Evolutionary conservation across 2,113 vertebrate genomes (phyloP).

Genomic region (Tamias sibiricus): DNA sequence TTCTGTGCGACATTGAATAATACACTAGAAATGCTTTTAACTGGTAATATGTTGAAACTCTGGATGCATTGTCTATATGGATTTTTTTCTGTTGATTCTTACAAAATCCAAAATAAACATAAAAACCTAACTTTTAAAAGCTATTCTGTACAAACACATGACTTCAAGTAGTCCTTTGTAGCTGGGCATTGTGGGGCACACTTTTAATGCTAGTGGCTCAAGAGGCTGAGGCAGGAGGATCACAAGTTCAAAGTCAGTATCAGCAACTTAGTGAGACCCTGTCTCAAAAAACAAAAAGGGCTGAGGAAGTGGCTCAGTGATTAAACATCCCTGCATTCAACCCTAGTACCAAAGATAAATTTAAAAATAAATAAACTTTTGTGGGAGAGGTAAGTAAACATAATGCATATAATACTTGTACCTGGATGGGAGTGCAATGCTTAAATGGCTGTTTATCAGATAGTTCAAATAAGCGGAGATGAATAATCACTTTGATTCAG

Average conservation of each 20-base stretch:
- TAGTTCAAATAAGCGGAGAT: not conserved
- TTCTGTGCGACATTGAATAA: not conserved
- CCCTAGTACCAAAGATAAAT: too few relatives aligned
- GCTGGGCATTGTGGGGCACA: too few relatives aligned
- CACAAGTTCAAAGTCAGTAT: too few relatives aligned
- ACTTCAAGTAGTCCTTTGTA: too few relatives aligned
- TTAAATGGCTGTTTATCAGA: not conserved
- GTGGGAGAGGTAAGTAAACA: not conserved
- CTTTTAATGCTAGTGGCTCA: too few relatives aligned
- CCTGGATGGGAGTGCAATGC: not conserved
- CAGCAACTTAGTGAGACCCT: too few relatives aligned
- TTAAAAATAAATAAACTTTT: not conserved
- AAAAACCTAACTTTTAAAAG: not conserved
- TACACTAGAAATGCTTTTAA: not conserved
- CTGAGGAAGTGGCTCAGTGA: too few relatives aligned
- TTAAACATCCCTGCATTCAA: too few relatives aligned
- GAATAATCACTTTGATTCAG: not conserved
- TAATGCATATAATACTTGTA: not conserved
- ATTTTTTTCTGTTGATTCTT: constrained; percentile 41
- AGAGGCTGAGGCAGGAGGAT: too few relatives aligned
- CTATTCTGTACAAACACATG: too few relatives aligned
- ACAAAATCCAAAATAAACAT: not conserved
- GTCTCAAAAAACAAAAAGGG: too few relatives aligned
- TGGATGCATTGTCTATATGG: not conserved
- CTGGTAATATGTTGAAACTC: not conserved